phyloP scores from a whole-genome alignment of 2,888 invertebrate species.

The Andrena minutula region DNA sequence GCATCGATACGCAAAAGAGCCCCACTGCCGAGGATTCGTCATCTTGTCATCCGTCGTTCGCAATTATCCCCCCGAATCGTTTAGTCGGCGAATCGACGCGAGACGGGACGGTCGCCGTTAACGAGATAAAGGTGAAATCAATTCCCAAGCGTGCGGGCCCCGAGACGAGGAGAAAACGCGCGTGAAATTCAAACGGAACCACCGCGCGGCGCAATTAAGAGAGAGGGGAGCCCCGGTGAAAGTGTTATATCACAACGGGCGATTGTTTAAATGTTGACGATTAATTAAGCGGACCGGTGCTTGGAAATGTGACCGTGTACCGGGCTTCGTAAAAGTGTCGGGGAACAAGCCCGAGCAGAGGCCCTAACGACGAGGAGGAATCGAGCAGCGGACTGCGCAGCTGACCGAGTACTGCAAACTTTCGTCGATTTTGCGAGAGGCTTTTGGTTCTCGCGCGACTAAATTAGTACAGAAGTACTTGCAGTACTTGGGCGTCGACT shows the following conservation, averaged over 20 bases:
- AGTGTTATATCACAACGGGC: slow-evolving; percentile 58
- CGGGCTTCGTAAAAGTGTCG: slow-evolving; percentile 5
- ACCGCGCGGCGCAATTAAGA: slow-evolving; percentile 51
- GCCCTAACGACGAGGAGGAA: slow-evolving; percentile 5
- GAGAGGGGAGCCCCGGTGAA: slow-evolving; percentile 49
- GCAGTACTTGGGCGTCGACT: slow-evolving; percentile 2
- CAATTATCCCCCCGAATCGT: slow-evolving; percentile 14
- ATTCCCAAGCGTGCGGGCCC: slow-evolving; percentile 26
- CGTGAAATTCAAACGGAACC: slow-evolving; percentile 62
- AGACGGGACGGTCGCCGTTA: slow-evolving; percentile 33
- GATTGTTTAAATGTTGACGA: slow-evolving; percentile 60
- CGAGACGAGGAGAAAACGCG: slow-evolving; percentile 60
- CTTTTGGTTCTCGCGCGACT: neutral
- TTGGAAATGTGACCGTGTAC: slow-evolving; percentile 20
- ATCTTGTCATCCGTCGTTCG: slow-evolving; percentile 22
- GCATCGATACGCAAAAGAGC: slow-evolving; percentile 13
- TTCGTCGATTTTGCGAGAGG: neutral
- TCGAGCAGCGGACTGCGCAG: slow-evolving; percentile 11
- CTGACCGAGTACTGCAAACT: slow-evolving; percentile 18
- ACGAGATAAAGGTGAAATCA: slow-evolving; percentile 66
- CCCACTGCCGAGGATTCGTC: slow-evolving; percentile 35
- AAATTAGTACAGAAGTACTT: neutral
- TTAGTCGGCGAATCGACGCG: slow-evolving; percentile 34
- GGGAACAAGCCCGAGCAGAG: neutral
- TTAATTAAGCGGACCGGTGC: slow-evolving; percentile 43